Conservation (phyloP, 2,113 vertebrate species). For the Vulpes vulpes region DNA sequence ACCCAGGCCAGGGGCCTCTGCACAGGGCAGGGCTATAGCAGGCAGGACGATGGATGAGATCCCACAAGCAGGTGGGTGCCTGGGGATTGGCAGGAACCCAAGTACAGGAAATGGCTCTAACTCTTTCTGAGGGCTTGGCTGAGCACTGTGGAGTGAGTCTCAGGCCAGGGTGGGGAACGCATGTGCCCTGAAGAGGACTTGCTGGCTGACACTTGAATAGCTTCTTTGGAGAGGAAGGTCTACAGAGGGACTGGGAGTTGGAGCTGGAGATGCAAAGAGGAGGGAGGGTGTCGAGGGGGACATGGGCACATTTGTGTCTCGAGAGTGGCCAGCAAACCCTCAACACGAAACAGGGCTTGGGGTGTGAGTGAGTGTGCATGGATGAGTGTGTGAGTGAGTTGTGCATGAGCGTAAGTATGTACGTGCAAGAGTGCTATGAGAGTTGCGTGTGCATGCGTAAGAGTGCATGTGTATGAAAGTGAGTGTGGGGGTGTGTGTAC, state of each 20-base stretch:
- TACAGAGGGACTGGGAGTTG: background rate
- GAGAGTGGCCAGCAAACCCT: accelerated
- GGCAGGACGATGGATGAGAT: background rate
- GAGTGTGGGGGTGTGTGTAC: background rate
- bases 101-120: background rate
- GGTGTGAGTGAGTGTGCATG: background rate
- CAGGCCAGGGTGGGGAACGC: too few species aligned
- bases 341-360: background rate
- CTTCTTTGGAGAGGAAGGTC: background rate
- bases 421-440: background rate
- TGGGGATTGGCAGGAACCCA: background rate
- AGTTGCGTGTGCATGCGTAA: background rate
- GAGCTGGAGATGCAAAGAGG: background rate
- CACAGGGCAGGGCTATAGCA: background rate
- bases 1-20: background rate
- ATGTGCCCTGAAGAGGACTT: too few species aligned
- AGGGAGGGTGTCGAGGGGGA: background rate
- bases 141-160: background rate
- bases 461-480: too few species aligned
- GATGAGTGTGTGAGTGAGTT: background rate
- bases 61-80: background rate
- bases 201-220: background rate
- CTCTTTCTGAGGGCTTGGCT: background rate
- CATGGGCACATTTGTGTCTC: background rate
- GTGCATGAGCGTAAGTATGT: background rate